These are phyloP conservation scores for Heteropelma amictum DNA, from an alignment of 2,888 invertebrate species.

Conservation along the genomic window DNA sequence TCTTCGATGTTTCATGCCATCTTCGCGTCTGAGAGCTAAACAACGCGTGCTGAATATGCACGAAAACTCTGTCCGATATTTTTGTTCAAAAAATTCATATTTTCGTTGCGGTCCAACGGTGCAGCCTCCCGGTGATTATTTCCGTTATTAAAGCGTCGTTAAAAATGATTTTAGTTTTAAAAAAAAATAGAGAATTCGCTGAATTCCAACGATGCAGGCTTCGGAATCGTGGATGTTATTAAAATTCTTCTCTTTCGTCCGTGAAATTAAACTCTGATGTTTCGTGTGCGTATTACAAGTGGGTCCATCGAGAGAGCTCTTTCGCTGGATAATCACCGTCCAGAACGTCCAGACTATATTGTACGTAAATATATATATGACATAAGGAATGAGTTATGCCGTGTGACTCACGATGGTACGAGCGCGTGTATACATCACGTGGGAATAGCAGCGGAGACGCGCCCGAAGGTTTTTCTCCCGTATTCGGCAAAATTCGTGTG, in stretches of 20 bases:
- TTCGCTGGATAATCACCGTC: conserved; percentile 9
- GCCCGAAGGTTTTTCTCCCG: conserved; percentile 40
- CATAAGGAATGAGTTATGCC: conserved; percentile 68
- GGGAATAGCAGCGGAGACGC: conserved; percentile 34
- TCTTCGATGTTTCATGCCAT: not conserved
- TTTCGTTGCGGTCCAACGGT: too few species aligned
- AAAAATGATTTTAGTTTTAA: too few species aligned
- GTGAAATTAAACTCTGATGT: too few species aligned
- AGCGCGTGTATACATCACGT: not conserved
- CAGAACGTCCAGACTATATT: not conserved
- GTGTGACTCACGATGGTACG: conserved; percentile 41
- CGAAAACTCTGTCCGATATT: not conserved
- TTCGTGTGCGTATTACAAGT: too few species aligned
- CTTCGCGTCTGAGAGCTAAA: too few species aligned
- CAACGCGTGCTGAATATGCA: too few species aligned
- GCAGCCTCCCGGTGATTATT: too few species aligned
- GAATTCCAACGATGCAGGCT: too few species aligned
- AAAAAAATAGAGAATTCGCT: too few species aligned
- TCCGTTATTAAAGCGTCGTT: too few species aligned
- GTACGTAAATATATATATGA: conserved; percentile 63
- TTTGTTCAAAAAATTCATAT: not conserved
- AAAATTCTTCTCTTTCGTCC: too few species aligned
- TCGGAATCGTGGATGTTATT: too few species aligned
- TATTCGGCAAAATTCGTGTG: conserved; percentile 50
- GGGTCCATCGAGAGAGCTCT: not conserved